A percentile compares a stretch with the other conserved stretches of the same genome.
These are phyloP conservation scores for Danaus melanippus DNA, from an alignment of 1,140 invertebrate species.

Conservation along the genomic window DNA sequence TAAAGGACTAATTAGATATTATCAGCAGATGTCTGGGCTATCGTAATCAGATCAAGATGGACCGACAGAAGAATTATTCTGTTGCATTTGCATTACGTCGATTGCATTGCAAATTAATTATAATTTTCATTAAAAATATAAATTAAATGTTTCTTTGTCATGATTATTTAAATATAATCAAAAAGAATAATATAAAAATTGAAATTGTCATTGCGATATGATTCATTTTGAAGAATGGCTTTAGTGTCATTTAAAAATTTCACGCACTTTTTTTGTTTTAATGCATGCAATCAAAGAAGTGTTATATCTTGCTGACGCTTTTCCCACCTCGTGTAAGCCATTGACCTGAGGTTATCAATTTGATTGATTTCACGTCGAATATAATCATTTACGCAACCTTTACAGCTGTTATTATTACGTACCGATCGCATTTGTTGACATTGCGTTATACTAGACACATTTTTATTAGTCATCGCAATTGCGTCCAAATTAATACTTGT, in stretches of 20 bases:
- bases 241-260: too few species aligned
- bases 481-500: constrained; percentile 5
- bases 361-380: constrained; percentile 8
- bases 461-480: not conserved
- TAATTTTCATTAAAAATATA: too few species aligned
- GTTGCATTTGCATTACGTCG: too few species aligned
- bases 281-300: too few species aligned
- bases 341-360: constrained; percentile 12
- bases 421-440: constrained; percentile 14
- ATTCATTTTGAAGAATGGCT: too few species aligned
- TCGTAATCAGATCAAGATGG: constrained; percentile 11
- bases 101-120: too few species aligned
- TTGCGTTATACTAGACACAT: constrained; percentile 5
- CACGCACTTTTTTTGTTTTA: too few species aligned
- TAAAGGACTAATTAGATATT: constrained; percentile 18
- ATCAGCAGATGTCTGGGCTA: constrained; percentile 17
- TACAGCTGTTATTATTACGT: constrained; percentile 23
- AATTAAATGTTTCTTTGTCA: too few species aligned
- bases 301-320: constrained; percentile 1
- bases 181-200: too few species aligned
- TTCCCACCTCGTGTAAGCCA: constrained; percentile 13
- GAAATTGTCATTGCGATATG: too few species aligned
- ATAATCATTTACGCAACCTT: constrained; percentile 15
- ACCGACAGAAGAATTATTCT: constrained; percentile 4
- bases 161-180: too few species aligned